phyloP scores from a whole-genome alignment of 2,113 vertebrate species.

The Colinus virginianus region DNA sequence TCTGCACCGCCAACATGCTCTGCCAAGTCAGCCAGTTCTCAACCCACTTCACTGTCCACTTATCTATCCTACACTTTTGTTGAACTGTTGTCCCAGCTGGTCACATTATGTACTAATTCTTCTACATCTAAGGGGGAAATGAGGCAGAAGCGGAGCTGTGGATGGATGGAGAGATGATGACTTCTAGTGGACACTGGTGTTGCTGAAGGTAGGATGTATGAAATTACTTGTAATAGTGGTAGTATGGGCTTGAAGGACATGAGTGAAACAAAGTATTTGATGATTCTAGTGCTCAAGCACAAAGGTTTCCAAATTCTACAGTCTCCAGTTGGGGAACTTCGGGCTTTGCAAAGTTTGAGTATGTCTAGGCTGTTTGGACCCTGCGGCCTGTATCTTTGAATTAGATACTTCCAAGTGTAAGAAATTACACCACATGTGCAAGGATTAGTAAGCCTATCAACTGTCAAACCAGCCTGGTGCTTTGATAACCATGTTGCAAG shows the following conservation, averaged over 20 bases:
- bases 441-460: not conserved
- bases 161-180: not conserved
- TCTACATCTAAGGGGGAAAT: not conserved
- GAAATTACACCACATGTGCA: not conserved
- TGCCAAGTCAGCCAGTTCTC: too few species aligned
- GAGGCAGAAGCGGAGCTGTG: not conserved
- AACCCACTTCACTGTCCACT: too few species aligned
- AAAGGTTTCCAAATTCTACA: not conserved
- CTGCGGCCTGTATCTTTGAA: not conserved
- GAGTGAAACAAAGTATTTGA: not conserved
- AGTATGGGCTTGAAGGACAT: not conserved
- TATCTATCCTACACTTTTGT: not conserved
- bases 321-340: not conserved
- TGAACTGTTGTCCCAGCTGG: not conserved
- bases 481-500: not conserved
- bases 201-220: not conserved
- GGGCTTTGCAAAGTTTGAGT: not conserved
- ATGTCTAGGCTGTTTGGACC: not conserved
- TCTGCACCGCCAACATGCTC: too few species aligned
- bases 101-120: not conserved
- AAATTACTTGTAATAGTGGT: not conserved
- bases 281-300: not conserved
- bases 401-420: not conserved
- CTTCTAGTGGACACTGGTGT: not conserved
- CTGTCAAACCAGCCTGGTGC: rapidly evolving